Percentiles rank a stretch among this genome's conserved stretches.
These are phyloP conservation scores for Ifrita kowaldi DNA, from an alignment of 2,113 vertebrate species.

Conservation along the genomic window DNA sequence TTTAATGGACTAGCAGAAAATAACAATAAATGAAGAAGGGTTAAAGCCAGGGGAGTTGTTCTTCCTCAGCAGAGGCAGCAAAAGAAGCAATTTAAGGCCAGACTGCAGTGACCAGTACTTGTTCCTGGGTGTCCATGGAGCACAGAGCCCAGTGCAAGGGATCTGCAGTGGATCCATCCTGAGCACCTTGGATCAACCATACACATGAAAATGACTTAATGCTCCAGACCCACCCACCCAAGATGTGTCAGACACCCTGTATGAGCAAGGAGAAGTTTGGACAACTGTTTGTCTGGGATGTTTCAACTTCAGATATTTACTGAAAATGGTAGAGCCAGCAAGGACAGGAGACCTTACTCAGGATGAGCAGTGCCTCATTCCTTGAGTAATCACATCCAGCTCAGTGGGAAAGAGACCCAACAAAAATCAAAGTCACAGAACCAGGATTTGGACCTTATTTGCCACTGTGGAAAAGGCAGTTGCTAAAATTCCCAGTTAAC, in stretches of 20 bases:
- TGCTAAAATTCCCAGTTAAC: background rate
- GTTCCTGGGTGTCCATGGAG: background rate
- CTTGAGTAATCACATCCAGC: background rate
- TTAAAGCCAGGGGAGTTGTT: background rate
- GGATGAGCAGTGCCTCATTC: background rate
- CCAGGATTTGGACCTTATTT: background rate
- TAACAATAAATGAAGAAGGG: background rate
- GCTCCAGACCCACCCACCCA: background rate
- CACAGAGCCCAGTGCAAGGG: background rate
- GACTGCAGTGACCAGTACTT: background rate
- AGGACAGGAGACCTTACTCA: background rate
- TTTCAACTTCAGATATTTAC: background rate
- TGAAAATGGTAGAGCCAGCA: background rate
- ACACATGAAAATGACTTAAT: background rate
- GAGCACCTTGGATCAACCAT: background rate
- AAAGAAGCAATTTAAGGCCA: background rate
- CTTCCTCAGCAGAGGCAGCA: background rate
- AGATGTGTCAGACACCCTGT: background rate
- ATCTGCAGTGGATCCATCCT: background rate
- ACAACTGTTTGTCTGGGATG: background rate
- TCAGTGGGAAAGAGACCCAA: background rate
- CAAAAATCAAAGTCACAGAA: background rate
- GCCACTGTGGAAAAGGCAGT: background rate
- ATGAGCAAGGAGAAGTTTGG: background rate
- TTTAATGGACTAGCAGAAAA: background rate